phyloP scores from a whole-genome alignment of 1,140 invertebrate genomes.

The Archegozetes longisetosus region DNA sequence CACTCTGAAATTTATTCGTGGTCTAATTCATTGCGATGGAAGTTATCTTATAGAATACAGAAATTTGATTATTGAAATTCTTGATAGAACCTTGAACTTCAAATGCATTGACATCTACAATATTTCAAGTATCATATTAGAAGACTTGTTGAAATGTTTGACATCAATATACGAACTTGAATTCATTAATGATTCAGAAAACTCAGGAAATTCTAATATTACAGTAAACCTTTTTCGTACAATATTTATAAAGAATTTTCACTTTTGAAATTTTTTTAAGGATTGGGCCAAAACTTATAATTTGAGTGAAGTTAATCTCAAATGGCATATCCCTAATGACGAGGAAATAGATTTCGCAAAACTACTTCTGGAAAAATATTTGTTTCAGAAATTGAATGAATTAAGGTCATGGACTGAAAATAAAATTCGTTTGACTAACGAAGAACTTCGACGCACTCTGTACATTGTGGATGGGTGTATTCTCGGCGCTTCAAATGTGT shows the following conservation, averaged over 20 bases:
- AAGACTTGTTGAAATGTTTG: slow-evolving; percentile 39
- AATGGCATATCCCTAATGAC: slow-evolving; percentile 56
- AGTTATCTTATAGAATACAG: slow-evolving; percentile 42
- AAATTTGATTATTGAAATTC: slow-evolving; percentile 38
- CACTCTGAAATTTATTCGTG: slow-evolving; percentile 53
- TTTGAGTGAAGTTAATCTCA: slow-evolving; percentile 44
- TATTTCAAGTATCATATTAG: slow-evolving; percentile 35
- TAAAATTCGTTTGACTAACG: slow-evolving; percentile 23
- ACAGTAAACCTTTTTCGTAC: slow-evolving; percentile 55
- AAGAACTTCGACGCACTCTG: slow-evolving; percentile 34
- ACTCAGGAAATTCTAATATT: slow-evolving; percentile 38
- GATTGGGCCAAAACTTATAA: slow-evolving; percentile 59
- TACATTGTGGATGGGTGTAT: slow-evolving; percentile 36
- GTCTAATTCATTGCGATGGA: slow-evolving; percentile 44
- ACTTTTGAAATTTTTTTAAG: slow-evolving; percentile 25
- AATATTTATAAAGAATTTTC: slow-evolving; percentile 4
- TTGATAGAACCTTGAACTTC: slow-evolving; percentile 44
- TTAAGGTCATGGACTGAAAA: slow-evolving; percentile 32
- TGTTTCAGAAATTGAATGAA: slow-evolving; percentile 36
- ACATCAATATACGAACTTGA: slow-evolving; percentile 44
- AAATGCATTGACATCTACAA: slow-evolving; percentile 42
- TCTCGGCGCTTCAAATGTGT: slow-evolving; percentile 37
- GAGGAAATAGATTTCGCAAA: slow-evolving; percentile 49
- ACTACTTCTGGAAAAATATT: slow-evolving; percentile 40
- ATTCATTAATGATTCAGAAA: slow-evolving; percentile 40